These are phyloP conservation scores for Pseudomyrmex cubaensis DNA, from an alignment of 1,140 invertebrate genomes.

Conservation along the genomic window DNA sequence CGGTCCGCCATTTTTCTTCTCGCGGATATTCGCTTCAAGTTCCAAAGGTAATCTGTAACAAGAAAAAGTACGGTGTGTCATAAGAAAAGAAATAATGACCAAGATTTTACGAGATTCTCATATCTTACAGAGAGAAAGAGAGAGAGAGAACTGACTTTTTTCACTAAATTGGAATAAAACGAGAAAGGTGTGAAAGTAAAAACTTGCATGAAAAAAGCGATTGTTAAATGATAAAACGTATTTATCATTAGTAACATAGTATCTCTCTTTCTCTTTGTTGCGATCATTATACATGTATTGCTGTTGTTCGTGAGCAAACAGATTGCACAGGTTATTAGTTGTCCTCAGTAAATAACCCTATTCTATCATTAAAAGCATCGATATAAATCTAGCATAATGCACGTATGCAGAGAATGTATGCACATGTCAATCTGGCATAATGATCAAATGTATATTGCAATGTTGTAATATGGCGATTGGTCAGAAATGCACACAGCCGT, in stretches of 20 bases:
- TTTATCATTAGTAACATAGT: slow-evolving; percentile 8
- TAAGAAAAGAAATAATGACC: neutral
- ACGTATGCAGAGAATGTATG: slow-evolving; percentile 37
- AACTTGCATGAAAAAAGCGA: neutral
- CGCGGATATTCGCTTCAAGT: slow-evolving; percentile 43
- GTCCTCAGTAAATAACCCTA: slow-evolving; percentile 62
- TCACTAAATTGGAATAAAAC: neutral
- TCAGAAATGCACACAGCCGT: slow-evolving; percentile 60
- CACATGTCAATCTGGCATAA: slow-evolving; percentile 51
- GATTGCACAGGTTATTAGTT: slow-evolving; percentile 39
- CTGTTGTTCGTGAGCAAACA: slow-evolving; percentile 18
- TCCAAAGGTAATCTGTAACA: slow-evolving; percentile 64
- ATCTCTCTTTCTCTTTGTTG: too few relatives aligned
- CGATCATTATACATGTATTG: neutral
- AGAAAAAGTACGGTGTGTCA: neutral
- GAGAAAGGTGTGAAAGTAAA: neutral
- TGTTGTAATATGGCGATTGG: slow-evolving; percentile 64
- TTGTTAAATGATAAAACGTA: neutral
- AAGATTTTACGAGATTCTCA: neutral
- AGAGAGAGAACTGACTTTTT: too few relatives aligned
- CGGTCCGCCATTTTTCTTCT: slow-evolving; percentile 78
- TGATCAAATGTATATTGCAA: slow-evolving; percentile 66
- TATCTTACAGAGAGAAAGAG: too few relatives aligned
- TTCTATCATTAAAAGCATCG: slow-evolving; percentile 40
- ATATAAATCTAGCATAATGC: slow-evolving; percentile 41